These are phyloP conservation scores for Sebastes fasciatus DNA, from an alignment of 2,113 vertebrate genomes.

Conservation along the genomic window DNA sequence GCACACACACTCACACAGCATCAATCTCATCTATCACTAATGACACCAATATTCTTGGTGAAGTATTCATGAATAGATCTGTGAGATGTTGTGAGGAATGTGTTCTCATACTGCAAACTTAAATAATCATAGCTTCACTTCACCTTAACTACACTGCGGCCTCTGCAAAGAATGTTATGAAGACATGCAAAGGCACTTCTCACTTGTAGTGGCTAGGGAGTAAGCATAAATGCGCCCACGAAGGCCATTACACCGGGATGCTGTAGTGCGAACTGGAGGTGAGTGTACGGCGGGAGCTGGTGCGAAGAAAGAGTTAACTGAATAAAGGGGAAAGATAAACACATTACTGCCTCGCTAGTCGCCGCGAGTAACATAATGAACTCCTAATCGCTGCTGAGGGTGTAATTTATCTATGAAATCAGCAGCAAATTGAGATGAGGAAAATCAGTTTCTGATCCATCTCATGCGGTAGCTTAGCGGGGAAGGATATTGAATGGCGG, in stretches of 20 bases:
- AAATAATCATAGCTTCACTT: slow-evolving; percentile 24
- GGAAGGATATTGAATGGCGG: slow-evolving; percentile 74
- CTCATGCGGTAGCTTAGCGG: slow-evolving; percentile 69
- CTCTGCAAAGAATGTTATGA: slow-evolving; percentile 27
- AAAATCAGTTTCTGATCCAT: slow-evolving; percentile 82
- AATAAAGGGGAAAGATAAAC: slow-evolving; percentile 81
- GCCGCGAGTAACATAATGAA: slow-evolving; percentile 81
- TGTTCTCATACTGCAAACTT: background rate
- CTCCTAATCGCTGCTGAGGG: slow-evolving; percentile 83
- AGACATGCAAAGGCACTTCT: slow-evolving; percentile 64
- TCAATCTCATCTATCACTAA: slow-evolving; percentile 10
- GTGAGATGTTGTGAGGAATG: slow-evolving; percentile 6
- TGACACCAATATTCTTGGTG: background rate
- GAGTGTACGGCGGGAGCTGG: slow-evolving; percentile 37
- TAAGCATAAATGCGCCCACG: slow-evolving; percentile 32
- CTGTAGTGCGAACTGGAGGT: slow-evolving; percentile 43
- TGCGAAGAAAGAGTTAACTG: slow-evolving; percentile 76
- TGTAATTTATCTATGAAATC: slow-evolving; percentile 84
- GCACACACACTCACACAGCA: background rate
- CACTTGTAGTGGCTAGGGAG: slow-evolving; percentile 47
- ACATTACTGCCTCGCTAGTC: slow-evolving; percentile 79
- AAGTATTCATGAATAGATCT: background rate
- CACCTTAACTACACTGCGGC: slow-evolving; percentile 31
- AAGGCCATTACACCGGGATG: slow-evolving; percentile 47
- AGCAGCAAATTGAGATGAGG: slow-evolving; percentile 82